Conservation (phyloP, 2,888 invertebrate species). For the Drosophila yooni region DNA sequence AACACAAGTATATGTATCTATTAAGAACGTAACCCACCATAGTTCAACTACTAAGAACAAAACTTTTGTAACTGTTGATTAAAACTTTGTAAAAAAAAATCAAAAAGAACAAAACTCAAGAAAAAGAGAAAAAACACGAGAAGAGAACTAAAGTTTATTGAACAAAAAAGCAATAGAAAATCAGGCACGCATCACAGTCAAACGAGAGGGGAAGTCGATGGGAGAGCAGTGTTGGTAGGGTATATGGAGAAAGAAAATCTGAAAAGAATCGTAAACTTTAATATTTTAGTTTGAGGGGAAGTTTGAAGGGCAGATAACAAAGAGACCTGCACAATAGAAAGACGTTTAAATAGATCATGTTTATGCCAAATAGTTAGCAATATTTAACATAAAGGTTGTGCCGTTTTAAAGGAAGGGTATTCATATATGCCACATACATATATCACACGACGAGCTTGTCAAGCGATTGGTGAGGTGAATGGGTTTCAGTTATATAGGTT, state of each 20-base stretch:
- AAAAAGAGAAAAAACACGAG: conserved; percentile 22
- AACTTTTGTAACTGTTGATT: conserved; percentile 72
- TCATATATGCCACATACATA: conserved; percentile 5
- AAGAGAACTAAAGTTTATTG: conserved; percentile 35
- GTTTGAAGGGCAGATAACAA: conserved; percentile 10
- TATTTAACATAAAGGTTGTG: conserved; percentile 42
- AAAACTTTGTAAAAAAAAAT: conserved; percentile 44
- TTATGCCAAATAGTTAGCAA: conserved; percentile 25
- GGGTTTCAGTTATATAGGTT: conserved; percentile 19
- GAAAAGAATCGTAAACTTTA: background rate
- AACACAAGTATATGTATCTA: conserved; percentile 57
- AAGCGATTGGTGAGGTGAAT: conserved; percentile 2
- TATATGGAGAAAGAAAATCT: background rate
- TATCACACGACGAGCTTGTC: conserved; percentile 10
- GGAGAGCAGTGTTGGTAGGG: background rate
- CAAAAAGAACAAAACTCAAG: conserved; percentile 10
- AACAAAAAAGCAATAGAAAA: conserved; percentile 45
- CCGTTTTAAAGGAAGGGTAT: conserved; percentile 18
- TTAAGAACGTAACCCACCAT: conserved; percentile 79
- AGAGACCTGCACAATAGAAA: conserved; percentile 32
- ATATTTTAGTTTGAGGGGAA: conserved; percentile 7
- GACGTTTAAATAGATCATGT: conserved; percentile 29
- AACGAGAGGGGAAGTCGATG: conserved; percentile 40
- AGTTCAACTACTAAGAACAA: conserved; percentile 77
- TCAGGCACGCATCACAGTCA: conserved; percentile 12